Evolutionary conservation across 1,140 invertebrate genomes (phyloP).

Genomic region (Cydia strobilella): DNA sequence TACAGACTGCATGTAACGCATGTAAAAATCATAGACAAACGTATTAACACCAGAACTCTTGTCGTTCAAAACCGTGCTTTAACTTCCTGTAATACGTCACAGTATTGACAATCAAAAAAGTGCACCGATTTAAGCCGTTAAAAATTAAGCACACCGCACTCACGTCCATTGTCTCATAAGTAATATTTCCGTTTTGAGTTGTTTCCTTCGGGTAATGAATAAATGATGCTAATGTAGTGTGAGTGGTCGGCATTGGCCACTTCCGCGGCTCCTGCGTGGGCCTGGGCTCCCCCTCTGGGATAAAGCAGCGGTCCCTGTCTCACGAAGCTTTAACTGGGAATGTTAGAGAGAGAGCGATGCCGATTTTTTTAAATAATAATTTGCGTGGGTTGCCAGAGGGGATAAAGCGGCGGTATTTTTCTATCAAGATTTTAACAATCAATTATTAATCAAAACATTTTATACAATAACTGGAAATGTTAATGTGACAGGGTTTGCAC

Average conservation of each 20-base stretch:
- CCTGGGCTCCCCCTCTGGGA: slow-evolving; percentile 9
- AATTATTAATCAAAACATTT: too few relatives aligned
- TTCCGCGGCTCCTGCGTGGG: slow-evolving; percentile 15
- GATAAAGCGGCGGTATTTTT: background rate
- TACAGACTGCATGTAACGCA: slow-evolving; percentile 2
- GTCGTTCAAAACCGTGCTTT: background rate
- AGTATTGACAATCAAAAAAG: background rate
- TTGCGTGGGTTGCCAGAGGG: background rate
- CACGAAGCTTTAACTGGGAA: background rate
- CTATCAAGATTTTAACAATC: too few relatives aligned
- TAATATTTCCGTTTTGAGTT: slow-evolving; percentile 54
- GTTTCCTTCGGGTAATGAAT: slow-evolving; percentile 56
- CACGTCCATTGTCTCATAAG: slow-evolving; percentile 50
- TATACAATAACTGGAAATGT: too few relatives aligned
- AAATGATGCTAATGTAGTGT: slow-evolving; percentile 56
- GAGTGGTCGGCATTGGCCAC: slow-evolving; percentile 33
- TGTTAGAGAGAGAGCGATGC: background rate
- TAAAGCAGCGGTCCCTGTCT: background rate
- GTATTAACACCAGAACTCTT: background rate
- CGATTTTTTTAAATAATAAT: background rate
- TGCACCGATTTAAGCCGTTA: slow-evolving; percentile 6
- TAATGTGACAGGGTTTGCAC: too few relatives aligned
- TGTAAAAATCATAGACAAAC: slow-evolving; percentile 6
- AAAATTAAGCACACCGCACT: slow-evolving; percentile 17
- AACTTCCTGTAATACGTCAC: background rate